Conservation (phyloP, 2,888 invertebrate genomes). For the Microchrysa polita region DNA sequence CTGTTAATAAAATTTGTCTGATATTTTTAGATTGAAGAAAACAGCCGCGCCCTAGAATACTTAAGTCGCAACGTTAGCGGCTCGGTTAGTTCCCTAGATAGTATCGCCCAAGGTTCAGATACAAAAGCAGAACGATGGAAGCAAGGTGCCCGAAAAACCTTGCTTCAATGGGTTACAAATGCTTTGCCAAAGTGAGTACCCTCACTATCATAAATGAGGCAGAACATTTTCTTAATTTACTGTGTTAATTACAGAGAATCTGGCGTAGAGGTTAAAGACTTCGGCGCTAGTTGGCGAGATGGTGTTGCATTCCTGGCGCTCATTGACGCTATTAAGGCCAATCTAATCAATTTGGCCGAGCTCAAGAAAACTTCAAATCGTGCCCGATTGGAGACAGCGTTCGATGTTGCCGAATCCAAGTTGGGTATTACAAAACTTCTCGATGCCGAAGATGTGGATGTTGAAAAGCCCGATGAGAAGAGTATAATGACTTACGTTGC, state of each 20-base stretch:
- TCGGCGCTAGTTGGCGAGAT: conserved; percentile 95
- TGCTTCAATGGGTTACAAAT: conserved; percentile 94
- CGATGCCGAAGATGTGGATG: conserved; percentile 96
- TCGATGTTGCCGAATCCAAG: conserved; percentile 90
- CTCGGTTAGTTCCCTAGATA: conserved; percentile 84
- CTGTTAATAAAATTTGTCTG: conserved; percentile 3
- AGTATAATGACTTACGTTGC: conserved; percentile 99
- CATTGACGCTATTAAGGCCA: conserved; percentile 93
- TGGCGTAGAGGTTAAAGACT: conserved; percentile 90
- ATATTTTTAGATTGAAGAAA: conserved; percentile 85
- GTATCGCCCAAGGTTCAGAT: conserved; percentile 72
- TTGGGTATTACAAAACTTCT: conserved; percentile 90
- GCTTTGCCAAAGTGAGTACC: conserved; percentile 79
- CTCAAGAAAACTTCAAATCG: conserved; percentile 81
- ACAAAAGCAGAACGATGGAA: conserved; percentile 77
- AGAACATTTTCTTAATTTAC: conserved; percentile 7
- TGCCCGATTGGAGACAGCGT: conserved; percentile 89
- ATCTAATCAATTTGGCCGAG: conserved; percentile 87
- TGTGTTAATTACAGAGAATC: conserved; percentile 71
- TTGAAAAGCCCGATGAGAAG: conserved; percentile 94
- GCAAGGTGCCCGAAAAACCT: conserved; percentile 88
- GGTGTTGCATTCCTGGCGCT: conserved; percentile 95
- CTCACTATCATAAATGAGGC: not conserved
- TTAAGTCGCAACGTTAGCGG: conserved; percentile 82
- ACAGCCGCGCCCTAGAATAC: conserved; percentile 87